Evolutionary conservation across 2,113 vertebrate genomes (phyloP).

Genomic region (Elgaria multicarinata): DNA sequence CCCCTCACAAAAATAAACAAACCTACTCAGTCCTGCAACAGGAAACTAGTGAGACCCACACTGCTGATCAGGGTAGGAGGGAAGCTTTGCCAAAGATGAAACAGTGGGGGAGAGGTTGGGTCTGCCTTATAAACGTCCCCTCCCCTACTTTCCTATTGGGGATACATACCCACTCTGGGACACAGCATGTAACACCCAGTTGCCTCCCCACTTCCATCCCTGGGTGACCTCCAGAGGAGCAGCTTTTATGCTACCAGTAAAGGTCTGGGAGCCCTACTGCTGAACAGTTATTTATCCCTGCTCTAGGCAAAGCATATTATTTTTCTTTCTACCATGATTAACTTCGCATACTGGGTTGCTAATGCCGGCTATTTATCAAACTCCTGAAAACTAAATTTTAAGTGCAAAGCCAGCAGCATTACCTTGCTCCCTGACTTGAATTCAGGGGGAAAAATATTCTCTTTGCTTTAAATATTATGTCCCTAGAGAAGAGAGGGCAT

Average conservation of each 20-base stretch:
- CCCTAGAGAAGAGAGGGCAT: slow-evolving; percentile 36
- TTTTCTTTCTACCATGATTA: slow-evolving; percentile 8
- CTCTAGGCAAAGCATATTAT: not conserved
- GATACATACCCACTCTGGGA: not conserved
- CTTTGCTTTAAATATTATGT: slow-evolving; percentile 46
- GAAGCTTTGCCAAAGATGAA: too few species aligned
- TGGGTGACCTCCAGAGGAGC: not conserved
- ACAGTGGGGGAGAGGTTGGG: too few species aligned
- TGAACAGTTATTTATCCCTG: not conserved
- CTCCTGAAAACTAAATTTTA: slow-evolving; percentile 22
- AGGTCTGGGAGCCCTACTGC: not conserved
- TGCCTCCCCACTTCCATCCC: not conserved
- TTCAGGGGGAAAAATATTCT: not conserved
- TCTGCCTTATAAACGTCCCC: too few species aligned
- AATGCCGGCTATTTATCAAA: slow-evolving; percentile 28
- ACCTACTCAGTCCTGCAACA: too few species aligned
- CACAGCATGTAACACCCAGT: not conserved
- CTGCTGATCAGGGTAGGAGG: too few species aligned
- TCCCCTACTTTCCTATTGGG: not conserved
- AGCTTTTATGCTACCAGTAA: not conserved
- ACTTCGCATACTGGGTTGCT: slow-evolving; percentile 12
- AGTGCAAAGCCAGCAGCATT: slow-evolving; percentile 21
- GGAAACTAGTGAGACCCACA: too few species aligned
- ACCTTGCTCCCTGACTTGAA: not conserved
- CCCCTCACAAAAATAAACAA: too few species aligned